Evolutionary conservation across 2,113 vertebrate genomes (phyloP), one percentile per base, ranked within the genome.

Genomic region (Oceanites oceanicus): DNA sequence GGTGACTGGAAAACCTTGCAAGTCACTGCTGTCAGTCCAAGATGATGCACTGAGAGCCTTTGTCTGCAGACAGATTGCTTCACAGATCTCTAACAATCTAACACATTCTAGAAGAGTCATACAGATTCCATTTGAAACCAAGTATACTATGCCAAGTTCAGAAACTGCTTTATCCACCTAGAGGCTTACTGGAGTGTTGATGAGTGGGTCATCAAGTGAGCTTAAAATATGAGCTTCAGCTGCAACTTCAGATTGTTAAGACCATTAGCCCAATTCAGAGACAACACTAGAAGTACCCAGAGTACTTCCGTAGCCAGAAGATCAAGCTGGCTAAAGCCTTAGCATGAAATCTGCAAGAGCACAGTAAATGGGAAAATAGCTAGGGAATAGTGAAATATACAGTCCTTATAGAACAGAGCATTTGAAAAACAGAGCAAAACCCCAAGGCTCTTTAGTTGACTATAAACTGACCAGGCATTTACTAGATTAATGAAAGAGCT

Each of bases 1-100:
- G 75, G 65, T 47, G 82, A 88, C 67, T 74, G 86, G 87, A 74
- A 95, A 75, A 23, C 58, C 74, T 79, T 36, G n/a, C 78, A 58
- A 90, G 84, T 50, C 94, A 90, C 66, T 29, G 80, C 45, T 63
- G 89, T 36, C 84, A 88, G 80, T 93, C 91, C 96, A 50, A 90
- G 82, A 62, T 25, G 87, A 56, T 44, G 74, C 91, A 94, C 77
- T 86, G 67, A 92, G 63, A 88, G 90, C 85, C 67, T 96, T 13
- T 94, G 72, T 77, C 59, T 74, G 87, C 22, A 85, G 76, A 38
- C 74, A 85, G 49, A 49, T 56, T 73, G 63, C 62, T 78, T 78
- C 86, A 49, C 29, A 74, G 72, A 68, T 55, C 76, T 88, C 58
- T 30, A 55, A 52, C 56, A 42, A 72, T 88, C 58, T 30, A 55